phyloP scores from a whole-genome alignment of 2,888 invertebrate species.

The Cryptocephalus primarius region DNA sequence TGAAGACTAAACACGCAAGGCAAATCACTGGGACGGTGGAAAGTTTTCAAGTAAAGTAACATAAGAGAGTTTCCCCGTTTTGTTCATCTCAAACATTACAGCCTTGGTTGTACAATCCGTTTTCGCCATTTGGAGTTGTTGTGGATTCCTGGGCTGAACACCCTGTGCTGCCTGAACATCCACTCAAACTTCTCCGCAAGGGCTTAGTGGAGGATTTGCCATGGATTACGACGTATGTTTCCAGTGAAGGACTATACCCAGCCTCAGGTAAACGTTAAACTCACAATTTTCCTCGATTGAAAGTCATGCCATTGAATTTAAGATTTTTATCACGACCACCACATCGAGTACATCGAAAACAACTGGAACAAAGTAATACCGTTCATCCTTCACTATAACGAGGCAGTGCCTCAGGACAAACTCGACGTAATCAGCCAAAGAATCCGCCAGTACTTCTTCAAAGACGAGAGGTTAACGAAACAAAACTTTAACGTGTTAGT shows the following conservation, averaged over 20 bases:
- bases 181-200: constrained; percentile 46
- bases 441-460: constrained; percentile 31
- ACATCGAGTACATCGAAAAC: constrained; percentile 25
- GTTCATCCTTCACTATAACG: constrained; percentile 33
- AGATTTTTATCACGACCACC: constrained; percentile 27
- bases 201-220: constrained; percentile 53
- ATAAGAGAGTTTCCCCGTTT: not conserved
- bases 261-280: not conserved
- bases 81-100: constrained; percentile 19
- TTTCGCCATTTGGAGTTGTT: constrained; percentile 63
- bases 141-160: constrained; percentile 34
- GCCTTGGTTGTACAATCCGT: constrained; percentile 54
- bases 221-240: constrained; percentile 45
- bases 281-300: too few species aligned
- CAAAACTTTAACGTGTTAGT: constrained; percentile 18
- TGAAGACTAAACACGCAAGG: constrained; percentile 48
- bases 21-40: constrained; percentile 26
- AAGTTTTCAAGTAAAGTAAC: constrained; percentile 37
- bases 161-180: constrained; percentile 56
- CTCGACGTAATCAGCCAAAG: constrained; percentile 20
- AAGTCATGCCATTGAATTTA: not conserved
- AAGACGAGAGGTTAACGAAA: constrained; percentile 21
- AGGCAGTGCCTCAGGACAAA: constrained; percentile 22
- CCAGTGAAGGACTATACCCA: constrained; percentile 1
- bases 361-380: constrained; percentile 32